phyloP scores from a whole-genome alignment of 2,113 vertebrate genomes.

The Athene cunicularia region DNA sequence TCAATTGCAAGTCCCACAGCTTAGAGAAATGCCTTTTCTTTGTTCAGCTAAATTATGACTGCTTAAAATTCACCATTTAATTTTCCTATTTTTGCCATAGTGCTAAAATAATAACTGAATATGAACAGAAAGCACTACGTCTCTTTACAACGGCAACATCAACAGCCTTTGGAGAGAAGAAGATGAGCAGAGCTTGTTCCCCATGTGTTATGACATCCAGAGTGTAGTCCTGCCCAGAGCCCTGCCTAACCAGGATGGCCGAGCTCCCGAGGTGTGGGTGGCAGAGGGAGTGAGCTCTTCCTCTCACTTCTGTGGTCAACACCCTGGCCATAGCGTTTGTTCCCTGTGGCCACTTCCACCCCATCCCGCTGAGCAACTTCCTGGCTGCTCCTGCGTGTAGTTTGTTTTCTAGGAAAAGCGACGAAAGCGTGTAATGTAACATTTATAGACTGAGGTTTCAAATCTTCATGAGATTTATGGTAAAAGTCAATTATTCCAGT shows the following conservation, averaged over 20 bases:
- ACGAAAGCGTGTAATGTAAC: neutral
- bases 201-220: neutral
- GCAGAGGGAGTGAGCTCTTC: neutral
- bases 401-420: neutral
- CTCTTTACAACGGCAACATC: neutral
- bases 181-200: neutral
- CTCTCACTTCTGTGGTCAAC: fast-evolving
- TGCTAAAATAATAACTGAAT: neutral
- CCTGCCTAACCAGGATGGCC: fast-evolving
- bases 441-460: neutral
- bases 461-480: fast-evolving
- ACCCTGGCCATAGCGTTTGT: neutral
- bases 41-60: neutral
- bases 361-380: neutral
- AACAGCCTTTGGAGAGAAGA: neutral
- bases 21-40: neutral
- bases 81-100: neutral
- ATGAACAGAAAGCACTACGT: neutral
- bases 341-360: neutral
- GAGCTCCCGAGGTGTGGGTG: neutral
- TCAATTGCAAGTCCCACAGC: neutral
- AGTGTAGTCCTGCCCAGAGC: neutral
- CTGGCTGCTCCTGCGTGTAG: fast-evolving
- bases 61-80: neutral
- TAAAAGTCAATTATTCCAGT: neutral